A percentile compares a stretch with the other conserved stretches of the same genome.
These are phyloP conservation scores for Styela plicata DNA, from an alignment of 23 tunicate genomes.

Conservation along the genomic window DNA sequence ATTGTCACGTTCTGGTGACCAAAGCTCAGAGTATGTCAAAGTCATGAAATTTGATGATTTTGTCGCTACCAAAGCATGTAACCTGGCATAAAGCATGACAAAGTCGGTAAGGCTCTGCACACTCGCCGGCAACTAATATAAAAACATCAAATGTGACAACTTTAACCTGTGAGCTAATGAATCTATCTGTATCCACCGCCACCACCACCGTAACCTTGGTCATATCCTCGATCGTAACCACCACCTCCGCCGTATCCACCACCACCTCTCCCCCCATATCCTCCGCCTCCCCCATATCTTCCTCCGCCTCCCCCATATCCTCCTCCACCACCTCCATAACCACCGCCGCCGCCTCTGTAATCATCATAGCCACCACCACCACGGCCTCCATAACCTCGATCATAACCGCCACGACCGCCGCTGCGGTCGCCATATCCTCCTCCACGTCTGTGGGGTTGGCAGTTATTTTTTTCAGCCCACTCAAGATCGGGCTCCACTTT, in stretches of 20 bases:
- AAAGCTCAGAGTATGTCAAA: neutral
- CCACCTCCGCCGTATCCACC: neutral
- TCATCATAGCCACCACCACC: neutral
- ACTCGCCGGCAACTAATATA: neutral
- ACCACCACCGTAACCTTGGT: too few species aligned
- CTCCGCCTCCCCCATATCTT: neutral
- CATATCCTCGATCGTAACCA: constrained; percentile 15
- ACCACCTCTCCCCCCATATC: constrained; percentile 10
- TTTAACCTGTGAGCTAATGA: neutral
- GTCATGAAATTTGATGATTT: neutral
- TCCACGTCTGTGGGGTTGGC: neutral
- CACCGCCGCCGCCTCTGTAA: neutral
- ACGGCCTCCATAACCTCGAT: constrained; percentile 6
- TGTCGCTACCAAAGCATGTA: neutral
- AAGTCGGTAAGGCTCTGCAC: neutral
- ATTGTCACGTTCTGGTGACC: too few species aligned
- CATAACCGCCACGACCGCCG: constrained; percentile 23
- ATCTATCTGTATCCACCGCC: neutral
- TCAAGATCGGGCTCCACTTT: constrained; percentile 7
- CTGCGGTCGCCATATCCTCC: constrained; percentile 3
- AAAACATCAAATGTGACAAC: constrained; percentile 6
- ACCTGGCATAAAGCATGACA: neutral
- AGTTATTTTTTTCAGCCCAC: neutral
- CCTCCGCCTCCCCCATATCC: neutral
- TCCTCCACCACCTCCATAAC: constrained; percentile 16